These are phyloP conservation scores for Tokudaia tokunoshimensis DNA, from an alignment of 2,797 vertebrate genomes.

Conservation along the genomic window DNA sequence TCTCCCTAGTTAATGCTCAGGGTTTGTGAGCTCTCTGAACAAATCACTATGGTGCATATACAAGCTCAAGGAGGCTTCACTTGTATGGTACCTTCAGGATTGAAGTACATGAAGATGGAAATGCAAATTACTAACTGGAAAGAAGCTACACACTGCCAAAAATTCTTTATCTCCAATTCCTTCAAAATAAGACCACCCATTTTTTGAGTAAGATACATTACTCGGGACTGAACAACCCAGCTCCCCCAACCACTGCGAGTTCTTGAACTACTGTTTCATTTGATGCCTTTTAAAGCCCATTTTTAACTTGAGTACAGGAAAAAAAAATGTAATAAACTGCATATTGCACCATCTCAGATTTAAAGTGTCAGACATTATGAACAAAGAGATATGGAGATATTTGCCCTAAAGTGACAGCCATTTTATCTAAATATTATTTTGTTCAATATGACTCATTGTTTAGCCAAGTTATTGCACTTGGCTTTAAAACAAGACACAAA, in stretches of 20 bases:
- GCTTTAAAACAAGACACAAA: slow-evolving; percentile 70
- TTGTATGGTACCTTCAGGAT: slow-evolving; percentile 6
- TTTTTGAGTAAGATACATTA: slow-evolving; percentile 64
- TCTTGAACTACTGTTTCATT: slow-evolving; percentile 54
- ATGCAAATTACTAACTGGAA: slow-evolving; percentile 71
- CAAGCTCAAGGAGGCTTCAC: slow-evolving; percentile 63
- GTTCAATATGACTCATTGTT: slow-evolving; percentile 64
- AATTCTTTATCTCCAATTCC: slow-evolving; percentile 75
- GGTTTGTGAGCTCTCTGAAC: not conserved
- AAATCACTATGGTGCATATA: slow-evolving; percentile 27
- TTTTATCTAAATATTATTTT: slow-evolving; percentile 77
- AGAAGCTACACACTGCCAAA: slow-evolving; percentile 74
- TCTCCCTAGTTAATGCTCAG: slow-evolving; percentile 63
- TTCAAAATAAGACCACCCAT: slow-evolving; percentile 83
- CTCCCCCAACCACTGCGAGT: not conserved
- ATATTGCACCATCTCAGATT: slow-evolving; percentile 44
- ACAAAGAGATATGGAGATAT: slow-evolving; percentile 59
- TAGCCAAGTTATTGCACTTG: slow-evolving; percentile 66
- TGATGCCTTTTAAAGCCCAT: slow-evolving; percentile 24
- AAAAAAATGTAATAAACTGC: slow-evolving; percentile 65
- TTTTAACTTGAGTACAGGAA: slow-evolving; percentile 49
- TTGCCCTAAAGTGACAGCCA: slow-evolving; percentile 71
- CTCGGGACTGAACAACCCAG: slow-evolving; percentile 35
- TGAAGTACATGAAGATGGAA: slow-evolving; percentile 69
- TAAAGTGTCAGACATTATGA: slow-evolving; percentile 22